These are phyloP conservation scores for Emydocephalus ijimae DNA, from an alignment of 2,113 vertebrate species.

Conservation along the genomic window DNA sequence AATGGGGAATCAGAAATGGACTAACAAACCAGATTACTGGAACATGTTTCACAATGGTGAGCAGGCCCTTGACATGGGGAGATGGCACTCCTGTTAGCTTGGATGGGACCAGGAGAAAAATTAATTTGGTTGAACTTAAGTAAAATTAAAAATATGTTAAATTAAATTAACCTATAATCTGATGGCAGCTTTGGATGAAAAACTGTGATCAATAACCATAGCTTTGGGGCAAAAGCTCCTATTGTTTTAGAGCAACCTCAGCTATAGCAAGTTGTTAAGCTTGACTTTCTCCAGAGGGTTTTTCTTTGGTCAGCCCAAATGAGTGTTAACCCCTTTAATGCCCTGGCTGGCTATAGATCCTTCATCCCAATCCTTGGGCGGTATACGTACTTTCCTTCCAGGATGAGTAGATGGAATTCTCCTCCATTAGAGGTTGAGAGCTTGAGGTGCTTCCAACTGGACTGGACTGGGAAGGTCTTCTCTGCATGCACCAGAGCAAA, in stretches of 20 bases:
- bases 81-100: neutral
- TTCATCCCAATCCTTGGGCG: neutral
- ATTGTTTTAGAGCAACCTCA: neutral
- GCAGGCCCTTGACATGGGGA: neutral
- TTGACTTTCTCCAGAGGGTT: neutral
- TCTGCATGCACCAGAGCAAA: conserved; percentile 55
- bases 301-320: neutral
- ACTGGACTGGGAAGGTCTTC: rapidly evolving
- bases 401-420: conserved; percentile 82
- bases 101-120: neutral
- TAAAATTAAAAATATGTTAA: neutral
- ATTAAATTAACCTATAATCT: neutral
- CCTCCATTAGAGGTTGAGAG: conserved; percentile 69
- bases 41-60: neutral
- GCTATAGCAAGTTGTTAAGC: neutral
- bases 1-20: neutral
- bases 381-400: conserved; percentile 70
- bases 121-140: neutral
- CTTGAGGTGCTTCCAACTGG: conserved; percentile 12
- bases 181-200: neutral
- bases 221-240: neutral
- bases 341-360: neutral
- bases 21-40: neutral
- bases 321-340: neutral
- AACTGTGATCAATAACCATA: neutral